A percentile compares a stretch with the other conserved stretches of the same genome.
These are phyloP conservation scores for Chymomyza costata DNA, from an alignment of 1,140 invertebrate genomes.

Conservation along the genomic window DNA sequence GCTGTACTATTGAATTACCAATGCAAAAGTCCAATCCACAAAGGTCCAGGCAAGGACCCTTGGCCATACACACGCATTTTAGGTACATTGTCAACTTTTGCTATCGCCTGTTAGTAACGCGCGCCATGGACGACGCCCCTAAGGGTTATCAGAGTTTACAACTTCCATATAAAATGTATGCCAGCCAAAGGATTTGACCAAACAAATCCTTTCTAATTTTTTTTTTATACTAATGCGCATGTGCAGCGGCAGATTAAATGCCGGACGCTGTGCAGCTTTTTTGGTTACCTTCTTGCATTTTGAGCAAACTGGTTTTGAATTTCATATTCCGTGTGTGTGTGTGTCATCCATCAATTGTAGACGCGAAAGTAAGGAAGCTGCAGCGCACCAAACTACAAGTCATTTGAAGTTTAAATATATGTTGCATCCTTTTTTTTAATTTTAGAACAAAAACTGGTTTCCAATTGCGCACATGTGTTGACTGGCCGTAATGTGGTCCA, in stretches of 20 bases:
- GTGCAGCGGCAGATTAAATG: slow-evolving; percentile 63
- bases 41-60: slow-evolving; percentile 28
- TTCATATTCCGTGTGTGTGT: slow-evolving; percentile 52
- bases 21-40: too few relatives aligned
- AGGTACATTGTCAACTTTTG: slow-evolving; percentile 31
- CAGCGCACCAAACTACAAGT: slow-evolving; percentile 58
- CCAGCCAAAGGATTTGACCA: slow-evolving; percentile 56
- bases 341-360: slow-evolving; percentile 51
- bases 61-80: slow-evolving; percentile 22
- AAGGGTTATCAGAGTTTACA: slow-evolving; percentile 22
- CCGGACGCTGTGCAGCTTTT: slow-evolving; percentile 58
- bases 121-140: slow-evolving; percentile 26
- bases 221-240: slow-evolving; percentile 28
- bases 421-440: slow-evolving; percentile 50
- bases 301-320: slow-evolving; percentile 59
- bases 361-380: slow-evolving; percentile 38
- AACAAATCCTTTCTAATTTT: slow-evolving; percentile 66
- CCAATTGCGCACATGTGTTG: slow-evolving; percentile 18
- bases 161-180: slow-evolving; percentile 45
- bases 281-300: slow-evolving; percentile 24
- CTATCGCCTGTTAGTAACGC: slow-evolving; percentile 36
- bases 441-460: slow-evolving; percentile 52
- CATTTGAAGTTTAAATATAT: slow-evolving; percentile 69
- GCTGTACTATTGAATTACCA: slow-evolving; percentile 47
- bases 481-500: slow-evolving; percentile 11